phyloP scores from a whole-genome alignment of 1,140 invertebrate genomes.

The Meloidogyne exigua region DNA sequence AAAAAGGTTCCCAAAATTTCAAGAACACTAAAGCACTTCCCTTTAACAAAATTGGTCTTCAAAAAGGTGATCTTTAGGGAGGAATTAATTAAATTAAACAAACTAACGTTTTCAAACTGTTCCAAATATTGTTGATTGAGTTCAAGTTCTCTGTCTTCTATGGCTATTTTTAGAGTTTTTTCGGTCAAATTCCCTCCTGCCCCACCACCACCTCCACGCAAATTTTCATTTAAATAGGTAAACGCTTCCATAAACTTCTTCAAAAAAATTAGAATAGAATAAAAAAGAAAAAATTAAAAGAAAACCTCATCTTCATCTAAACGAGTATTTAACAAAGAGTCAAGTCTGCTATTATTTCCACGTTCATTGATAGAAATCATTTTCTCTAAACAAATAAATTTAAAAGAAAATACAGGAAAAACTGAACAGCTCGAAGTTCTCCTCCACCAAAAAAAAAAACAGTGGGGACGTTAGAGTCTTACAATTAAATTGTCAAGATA shows the following conservation, averaged over 20 bases:
- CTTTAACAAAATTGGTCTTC: no score
- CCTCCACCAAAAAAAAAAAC: no score
- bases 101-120: slow-evolving; percentile 56
- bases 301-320: slow-evolving; percentile 58
- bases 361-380: background rate
- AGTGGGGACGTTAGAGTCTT: no score
- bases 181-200: slow-evolving; percentile 44
- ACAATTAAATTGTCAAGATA: no score
- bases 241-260: slow-evolving; percentile 51
- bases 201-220: slow-evolving; percentile 33
- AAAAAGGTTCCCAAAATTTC: no score
- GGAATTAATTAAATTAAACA: background rate
- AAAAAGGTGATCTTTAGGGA: no score
- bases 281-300: slow-evolving; percentile 34
- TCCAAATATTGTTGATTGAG: slow-evolving; percentile 52
- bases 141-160: slow-evolving; percentile 57
- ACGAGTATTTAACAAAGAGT: slow-evolving; percentile 46
- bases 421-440: no score
- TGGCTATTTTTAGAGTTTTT: slow-evolving; percentile 39
- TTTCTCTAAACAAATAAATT: no score
- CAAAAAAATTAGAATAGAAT: slow-evolving; percentile 23
- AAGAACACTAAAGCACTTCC: slow-evolving; percentile 23
- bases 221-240: slow-evolving; percentile 40
- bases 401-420: no score
- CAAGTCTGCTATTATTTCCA: slow-evolving; percentile 26